A percentile compares a stretch with the other conserved stretches of the same genome.
Conservation (phyloP, 2,113 vertebrate species). For the Platanista minor region DNA sequence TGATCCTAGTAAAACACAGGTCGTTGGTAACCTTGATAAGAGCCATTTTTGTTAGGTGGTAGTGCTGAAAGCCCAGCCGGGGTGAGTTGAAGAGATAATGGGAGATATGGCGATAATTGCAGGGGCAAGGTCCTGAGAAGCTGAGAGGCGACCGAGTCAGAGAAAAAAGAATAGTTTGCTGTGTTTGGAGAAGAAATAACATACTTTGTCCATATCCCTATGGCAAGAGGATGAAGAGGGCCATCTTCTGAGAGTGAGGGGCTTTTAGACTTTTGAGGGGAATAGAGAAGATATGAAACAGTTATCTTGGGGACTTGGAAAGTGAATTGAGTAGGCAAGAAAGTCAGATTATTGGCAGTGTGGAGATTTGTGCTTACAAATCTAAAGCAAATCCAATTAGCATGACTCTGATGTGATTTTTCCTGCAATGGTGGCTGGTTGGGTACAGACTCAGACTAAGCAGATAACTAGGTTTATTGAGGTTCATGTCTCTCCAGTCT, state of each 20-base stretch:
- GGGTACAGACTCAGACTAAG: background rate
- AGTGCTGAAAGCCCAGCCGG: background rate
- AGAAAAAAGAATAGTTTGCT: background rate
- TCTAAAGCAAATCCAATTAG: background rate
- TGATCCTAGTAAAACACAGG: background rate
- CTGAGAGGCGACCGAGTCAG: background rate
- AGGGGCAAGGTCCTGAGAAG: background rate
- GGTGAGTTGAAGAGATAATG: background rate
- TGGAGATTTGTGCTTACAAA: background rate
- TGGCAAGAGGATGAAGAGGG: background rate
- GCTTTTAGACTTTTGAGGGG: background rate
- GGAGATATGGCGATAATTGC: too few relatives aligned
- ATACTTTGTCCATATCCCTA: background rate
- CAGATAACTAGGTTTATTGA: background rate
- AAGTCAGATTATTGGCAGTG: background rate
- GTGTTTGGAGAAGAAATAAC: background rate
- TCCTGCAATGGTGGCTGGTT: background rate
- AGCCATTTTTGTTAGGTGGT: background rate
- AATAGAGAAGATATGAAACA: background rate
- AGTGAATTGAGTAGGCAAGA: background rate
- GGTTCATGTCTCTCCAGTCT: background rate
- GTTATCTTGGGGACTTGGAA: background rate
- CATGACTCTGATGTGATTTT: background rate
- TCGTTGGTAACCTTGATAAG: background rate
- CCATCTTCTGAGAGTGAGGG: background rate